Base-by-base conservation (phyloP, 1,140 invertebrate genomes). In the Coptotermes formosanus region DNA sequence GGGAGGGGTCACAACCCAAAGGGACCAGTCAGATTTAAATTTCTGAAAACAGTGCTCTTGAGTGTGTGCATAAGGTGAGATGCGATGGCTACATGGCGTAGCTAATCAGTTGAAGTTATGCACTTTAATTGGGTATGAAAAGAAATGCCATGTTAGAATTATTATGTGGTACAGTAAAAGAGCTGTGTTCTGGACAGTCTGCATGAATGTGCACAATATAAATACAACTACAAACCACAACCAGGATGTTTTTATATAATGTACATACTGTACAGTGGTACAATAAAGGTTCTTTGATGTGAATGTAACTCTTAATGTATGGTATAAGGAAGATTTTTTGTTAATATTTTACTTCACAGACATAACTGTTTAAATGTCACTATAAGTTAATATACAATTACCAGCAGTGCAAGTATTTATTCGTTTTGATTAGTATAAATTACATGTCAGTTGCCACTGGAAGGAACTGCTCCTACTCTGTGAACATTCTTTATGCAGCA, bases 91-190 rank as follows among this genome's bases (percentile, higher is more conserved):
- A 44, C 16, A 43, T 38, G 45, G 45, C 83, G 59, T 45, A 48
- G 30, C 83, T 12, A 52, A 52, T 52, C 43, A 7, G 55, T 45
- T 19, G 82, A 19, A 52, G n/a, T 59, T n/a, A 84, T 52, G 48
- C 43, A 44, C 48, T 83, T 52, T 52, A 30, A 84, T 84, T 45
- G 59, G n/a, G 16, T n/a, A 30, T 75, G 38, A 83, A 52, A 32
- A 16, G 2, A 84, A 59, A 84, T 52, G 16, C n/a, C 21, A 83
- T 84, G n/a, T 59, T 84, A 84, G 85, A 81, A 2, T 85, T 81
- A 85, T 75, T 85, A 59, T 44, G 75, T 85, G 85, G 85, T 85
- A 85, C 85, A 85, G 81, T 85, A 85, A 85, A 85, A 45, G 82
- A 81, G 64, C 75, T 85, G 85, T 85, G 85, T 85, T 85, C 85